Base-by-base conservation (phyloP, 2,888 invertebrate species). In the Shargacucullia verbasci region DNA sequence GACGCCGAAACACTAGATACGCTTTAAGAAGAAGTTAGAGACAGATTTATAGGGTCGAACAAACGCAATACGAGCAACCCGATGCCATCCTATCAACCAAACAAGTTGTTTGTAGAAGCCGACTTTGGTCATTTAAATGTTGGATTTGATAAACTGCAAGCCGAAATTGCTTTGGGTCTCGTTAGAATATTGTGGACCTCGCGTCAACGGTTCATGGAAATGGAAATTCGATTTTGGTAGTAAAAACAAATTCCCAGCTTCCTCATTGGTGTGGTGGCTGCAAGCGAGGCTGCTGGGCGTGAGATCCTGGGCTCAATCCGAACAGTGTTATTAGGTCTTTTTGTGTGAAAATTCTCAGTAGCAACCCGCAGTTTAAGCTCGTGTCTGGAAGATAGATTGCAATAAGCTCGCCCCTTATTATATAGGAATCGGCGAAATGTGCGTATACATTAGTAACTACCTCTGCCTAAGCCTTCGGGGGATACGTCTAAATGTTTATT, bases 111-210 rank as follows among this genome's bases (percentile, higher is more conserved):
- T 86, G 85, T 76, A 81, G 79, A 76, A 81, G 84, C 83, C 84
- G 87, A 89, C 86, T 90, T 89, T 82, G 88, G 90, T 89, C 90
- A 91, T 92, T 91, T 91, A 89, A 91, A 91, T 90, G 91, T 85
- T 88, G 81, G 81, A 78, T 87, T 88, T 91, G 90, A 92, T 87
- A 91, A 89, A 91, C 80, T 89, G 88, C 85, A 81, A 65, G 76
- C 66, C 79, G 78, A 81, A 86, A 89, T 87, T 88, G 86, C 84
- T 86, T 84, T 74, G 67, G 63, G 59, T 57, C 15, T 46, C 72
- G 79, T 77, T 77, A 55, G 80, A 75, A 66, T 81, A 73, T 48
- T 67, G 65, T 82, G 84, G 87, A 86, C 73, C 63, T 52, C 40
- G 12, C 43, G n/a, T 50, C 11, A 40, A 44, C 13, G 48, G 43